Base-by-base conservation (phyloP, 1,140 invertebrate genomes). In the Aethina tumida region DNA sequence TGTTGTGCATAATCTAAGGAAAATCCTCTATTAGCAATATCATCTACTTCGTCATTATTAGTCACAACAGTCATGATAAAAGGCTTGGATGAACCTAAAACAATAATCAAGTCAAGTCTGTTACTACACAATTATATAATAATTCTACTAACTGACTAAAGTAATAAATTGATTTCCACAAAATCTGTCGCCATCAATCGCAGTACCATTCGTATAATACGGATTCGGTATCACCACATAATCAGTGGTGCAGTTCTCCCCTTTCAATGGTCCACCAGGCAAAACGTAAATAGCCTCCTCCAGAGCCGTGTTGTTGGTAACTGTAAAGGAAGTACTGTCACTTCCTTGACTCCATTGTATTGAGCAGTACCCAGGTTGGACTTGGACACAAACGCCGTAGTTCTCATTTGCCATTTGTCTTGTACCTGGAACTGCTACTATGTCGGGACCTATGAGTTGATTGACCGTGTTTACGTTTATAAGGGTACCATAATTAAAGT, bases 151-250 rank as follows among this genome's bases (percentile, higher is more conserved):
- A 71, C 79, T 75, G 16, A 73, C 73, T 35, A 77, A 77, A 14
- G 76, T 60, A 2, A 70, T 60, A 45, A 86, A 77, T 15, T 71
- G 72, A 34, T 79, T 65, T 2, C 82, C 82, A 53, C 84, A 87
- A 61, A 82, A 85, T 26, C 83, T 66, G 49, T 85, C 82, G 4
- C 66, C 69, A 13, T 54, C 1, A 60, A 43, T 28, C 58, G 35
- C 0, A 56, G 49, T 4, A 55, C 60, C 29, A 66, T 67, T 39
- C 60, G 67, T n/a, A 58, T 49, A 18, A 49, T 45, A 21, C 64
- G 81, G 75, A 59, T 80, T 75, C 6, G 82, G 78, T 53, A 87
- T 75, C 2, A 85, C 70, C 2, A 87, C 74, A 52, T 75, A 87
- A 60, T 86, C 82, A 0, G 72, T 74, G 4, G 59, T 72, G 50